A percentile compares a stretch with the other conserved stretches of the same genome.
Conservation (phyloP, 2,797 vertebrate genomes). For the Denticeps clupeoides region DNA sequence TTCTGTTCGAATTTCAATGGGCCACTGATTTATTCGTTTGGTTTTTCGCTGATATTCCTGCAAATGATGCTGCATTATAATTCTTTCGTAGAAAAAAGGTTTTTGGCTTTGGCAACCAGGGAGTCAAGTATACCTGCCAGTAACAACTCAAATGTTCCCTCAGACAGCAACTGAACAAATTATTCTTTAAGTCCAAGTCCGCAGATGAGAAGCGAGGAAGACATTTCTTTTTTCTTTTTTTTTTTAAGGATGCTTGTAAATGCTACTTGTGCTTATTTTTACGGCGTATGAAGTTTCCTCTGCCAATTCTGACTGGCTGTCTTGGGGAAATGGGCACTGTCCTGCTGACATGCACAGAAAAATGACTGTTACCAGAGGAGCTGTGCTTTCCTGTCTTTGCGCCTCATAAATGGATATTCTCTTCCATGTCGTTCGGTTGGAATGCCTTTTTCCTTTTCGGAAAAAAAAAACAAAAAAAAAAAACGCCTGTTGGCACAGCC, state of each 20-base stretch:
- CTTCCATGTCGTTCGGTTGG: neutral
- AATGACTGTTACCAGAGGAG: no score
- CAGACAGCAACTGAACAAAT: no score
- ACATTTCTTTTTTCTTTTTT: constrained; percentile 24
- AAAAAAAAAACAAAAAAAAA: neutral
- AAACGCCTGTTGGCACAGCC: neutral
- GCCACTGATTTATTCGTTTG: no score
- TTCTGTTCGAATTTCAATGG: no score
- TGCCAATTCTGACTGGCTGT: neutral
- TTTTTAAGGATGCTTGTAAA: constrained; percentile 13
- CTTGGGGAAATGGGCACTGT: neutral
- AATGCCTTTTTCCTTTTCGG: neutral
- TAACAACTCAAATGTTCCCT: no score
- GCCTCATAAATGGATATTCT: constrained; percentile 6
- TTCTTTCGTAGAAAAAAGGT: no score
- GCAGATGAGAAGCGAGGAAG: no score
- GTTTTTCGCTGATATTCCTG: no score
- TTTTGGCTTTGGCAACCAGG: no score
- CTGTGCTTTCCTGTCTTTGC: neutral
- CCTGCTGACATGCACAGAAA: neutral
- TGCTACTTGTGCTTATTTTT: neutral
- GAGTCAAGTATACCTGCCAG: no score
- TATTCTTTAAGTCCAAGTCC: no score
- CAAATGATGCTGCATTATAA: no score
- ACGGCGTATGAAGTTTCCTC: neutral